Evolutionary conservation across 2,888 invertebrate species (phyloP), one percentile per base, ranked within the genome.

Genomic region (Apotomis capreana): DNA sequence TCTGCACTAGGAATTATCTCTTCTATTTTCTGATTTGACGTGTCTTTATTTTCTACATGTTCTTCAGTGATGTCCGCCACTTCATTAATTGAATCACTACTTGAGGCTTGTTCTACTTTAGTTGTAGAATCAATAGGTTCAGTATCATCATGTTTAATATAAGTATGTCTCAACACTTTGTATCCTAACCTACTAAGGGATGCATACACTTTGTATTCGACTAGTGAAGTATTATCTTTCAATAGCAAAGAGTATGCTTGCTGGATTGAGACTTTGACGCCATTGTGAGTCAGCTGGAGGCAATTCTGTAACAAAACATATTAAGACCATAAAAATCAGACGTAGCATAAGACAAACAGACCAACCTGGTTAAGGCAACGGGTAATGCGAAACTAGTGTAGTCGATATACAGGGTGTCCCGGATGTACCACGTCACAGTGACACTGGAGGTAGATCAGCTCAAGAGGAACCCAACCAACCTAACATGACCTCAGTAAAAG

Each of bases 201-300:
- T 52, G 94, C 90, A 82, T 94, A 95, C 0, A 95, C 95, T 86
- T 94, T 94, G 78, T 95, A 95, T 77, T 95, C 92, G 44, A 88
- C 82, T 15, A 94, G 72, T 15, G 90, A 82, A 44, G 94, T 86
- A 60, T 84, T 77, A 44, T 83, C 84, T 55, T 78, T 77, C 0
- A 94, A 79, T 59, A 95, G 81, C 75, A 95, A 82, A 40, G 92
- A 86, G 78, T 95, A 96, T 10, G 95, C 95, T 88, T 95, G 95
- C 83, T 96, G 95, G 58, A 96, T 84, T 73, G 95, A 95, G 26
- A 96, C 89, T 68, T 94, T 91, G 0, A 95, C 87, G 49, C 92
- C 92, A 81, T 94, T 93, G 85, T 94, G 93, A 74, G 88, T 89
- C 12, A 96, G 87, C 79, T 94, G 94, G 13, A 96, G 86, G 78